Conservation (phyloP, 2,797 vertebrate species). For the Coracias cyanogaster region DNA sequence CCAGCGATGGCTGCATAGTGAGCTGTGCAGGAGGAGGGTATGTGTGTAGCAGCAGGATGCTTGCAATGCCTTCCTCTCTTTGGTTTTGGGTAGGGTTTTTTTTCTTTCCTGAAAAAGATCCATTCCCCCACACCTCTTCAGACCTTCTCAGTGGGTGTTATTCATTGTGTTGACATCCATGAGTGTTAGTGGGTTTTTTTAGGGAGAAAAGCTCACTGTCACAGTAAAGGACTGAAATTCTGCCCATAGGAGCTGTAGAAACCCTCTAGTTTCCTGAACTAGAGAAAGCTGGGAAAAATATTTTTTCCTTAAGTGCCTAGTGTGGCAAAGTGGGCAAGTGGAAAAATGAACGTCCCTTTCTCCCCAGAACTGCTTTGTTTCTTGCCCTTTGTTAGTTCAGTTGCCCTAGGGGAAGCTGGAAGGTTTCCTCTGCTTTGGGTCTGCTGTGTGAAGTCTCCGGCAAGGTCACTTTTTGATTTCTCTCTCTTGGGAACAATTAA, state of each 20-base stretch:
- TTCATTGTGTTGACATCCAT: not conserved
- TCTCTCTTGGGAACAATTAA: not conserved
- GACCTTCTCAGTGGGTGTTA: not conserved
- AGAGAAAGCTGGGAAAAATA: not conserved
- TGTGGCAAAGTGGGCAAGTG: not conserved
- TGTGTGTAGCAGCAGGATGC: not conserved
- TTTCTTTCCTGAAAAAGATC: not conserved
- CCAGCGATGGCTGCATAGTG: too few relatives aligned
- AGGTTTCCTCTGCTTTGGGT: constrained; percentile 8
- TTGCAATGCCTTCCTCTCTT: not conserved
- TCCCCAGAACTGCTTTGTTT: not conserved
- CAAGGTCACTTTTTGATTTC: not conserved
- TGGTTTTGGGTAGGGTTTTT: not conserved
- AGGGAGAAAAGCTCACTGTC: not conserved
- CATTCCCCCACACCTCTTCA: not conserved
- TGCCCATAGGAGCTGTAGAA: not conserved
- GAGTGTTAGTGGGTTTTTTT: not conserved
- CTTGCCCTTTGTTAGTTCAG: constrained; percentile 1
- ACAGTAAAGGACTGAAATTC: not conserved
- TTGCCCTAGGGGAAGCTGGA: constrained; percentile 1
- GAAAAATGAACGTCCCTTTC: not conserved
- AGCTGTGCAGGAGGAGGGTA: not conserved
- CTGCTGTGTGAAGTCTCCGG: constrained; percentile 2
- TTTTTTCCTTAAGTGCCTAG: not conserved
- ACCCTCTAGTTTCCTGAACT: not conserved